Percentiles rank a stretch among this genome's conserved stretches.
Conservation (phyloP, 2,888 invertebrate genomes). For the Nasonia oneida region DNA sequence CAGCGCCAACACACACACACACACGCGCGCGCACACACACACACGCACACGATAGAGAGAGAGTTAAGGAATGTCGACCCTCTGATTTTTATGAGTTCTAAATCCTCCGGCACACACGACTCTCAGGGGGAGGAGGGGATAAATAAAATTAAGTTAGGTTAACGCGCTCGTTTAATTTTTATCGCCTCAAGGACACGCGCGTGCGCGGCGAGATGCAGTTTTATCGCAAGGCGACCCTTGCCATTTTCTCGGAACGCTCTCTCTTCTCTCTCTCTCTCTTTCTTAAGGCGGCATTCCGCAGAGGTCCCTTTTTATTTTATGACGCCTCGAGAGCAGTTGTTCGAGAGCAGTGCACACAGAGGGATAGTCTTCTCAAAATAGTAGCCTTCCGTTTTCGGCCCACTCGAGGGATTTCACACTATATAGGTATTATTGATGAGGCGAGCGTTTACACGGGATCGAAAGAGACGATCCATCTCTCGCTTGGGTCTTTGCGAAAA, state of each 20-base stretch:
- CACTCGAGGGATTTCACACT: background rate
- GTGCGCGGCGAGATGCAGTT: slow-evolving; percentile 18
- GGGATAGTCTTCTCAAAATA: slow-evolving; percentile 42
- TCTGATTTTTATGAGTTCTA: slow-evolving; percentile 68
- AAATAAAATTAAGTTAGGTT: slow-evolving; percentile 46
- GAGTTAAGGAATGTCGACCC: slow-evolving; percentile 66
- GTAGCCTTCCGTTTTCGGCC: background rate
- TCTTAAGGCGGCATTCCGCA: background rate
- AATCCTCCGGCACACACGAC: slow-evolving; percentile 60
- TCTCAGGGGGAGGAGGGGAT: slow-evolving; percentile 8
- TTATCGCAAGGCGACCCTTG: slow-evolving; percentile 29
- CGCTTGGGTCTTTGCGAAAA: slow-evolving; percentile 4
- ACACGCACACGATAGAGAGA: background rate
- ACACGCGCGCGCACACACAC: background rate
- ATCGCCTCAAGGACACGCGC: slow-evolving; percentile 33
- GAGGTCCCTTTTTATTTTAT: slow-evolving; percentile 16
- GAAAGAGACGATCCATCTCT: slow-evolving; percentile 21
- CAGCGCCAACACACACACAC: background rate
- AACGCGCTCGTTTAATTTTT: slow-evolving; percentile 41
- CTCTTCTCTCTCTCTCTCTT: background rate
- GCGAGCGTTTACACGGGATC: too few relatives aligned
- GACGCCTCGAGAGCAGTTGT: slow-evolving; percentile 38
- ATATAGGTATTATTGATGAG: too few relatives aligned
- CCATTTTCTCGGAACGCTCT: slow-evolving; percentile 36
- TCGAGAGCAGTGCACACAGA: slow-evolving; percentile 49